Evolutionary conservation across 2,113 vertebrate genomes (phyloP).

Genomic region (Centropus unirufus): DNA sequence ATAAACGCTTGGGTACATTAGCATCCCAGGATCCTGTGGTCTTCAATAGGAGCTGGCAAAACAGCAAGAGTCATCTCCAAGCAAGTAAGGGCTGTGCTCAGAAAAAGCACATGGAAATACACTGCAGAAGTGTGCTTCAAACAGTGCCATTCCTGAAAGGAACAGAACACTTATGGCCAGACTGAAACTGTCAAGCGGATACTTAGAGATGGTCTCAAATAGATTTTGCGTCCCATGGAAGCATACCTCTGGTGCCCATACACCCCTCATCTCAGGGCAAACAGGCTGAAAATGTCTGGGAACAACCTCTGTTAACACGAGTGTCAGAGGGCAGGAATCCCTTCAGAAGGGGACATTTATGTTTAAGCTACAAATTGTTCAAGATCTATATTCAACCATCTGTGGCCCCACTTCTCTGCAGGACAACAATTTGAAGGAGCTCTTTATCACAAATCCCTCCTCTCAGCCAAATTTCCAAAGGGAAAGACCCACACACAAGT

Average conservation of each 20-base stretch:
- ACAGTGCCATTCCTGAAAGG: not conserved
- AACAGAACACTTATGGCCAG: not conserved
- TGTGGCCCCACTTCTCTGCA: rapidly evolving
- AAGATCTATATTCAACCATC: not conserved
- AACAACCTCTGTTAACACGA: not conserved
- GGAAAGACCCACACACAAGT: not conserved
- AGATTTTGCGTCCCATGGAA: not conserved
- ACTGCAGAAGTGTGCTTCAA: not conserved
- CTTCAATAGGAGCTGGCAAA: not conserved
- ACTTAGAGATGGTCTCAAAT: not conserved
- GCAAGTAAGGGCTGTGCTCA: not conserved
- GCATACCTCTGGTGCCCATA: not conserved
- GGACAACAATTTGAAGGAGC: rapidly evolving
- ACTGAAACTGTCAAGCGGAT: not conserved
- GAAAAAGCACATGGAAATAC: not conserved
- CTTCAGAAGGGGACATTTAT: not conserved
- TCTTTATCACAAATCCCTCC: not conserved
- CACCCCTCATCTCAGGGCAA: not conserved
- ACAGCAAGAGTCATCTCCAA: not conserved
- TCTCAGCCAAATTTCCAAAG: not conserved
- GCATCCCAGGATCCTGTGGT: not conserved
- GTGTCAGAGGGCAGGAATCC: not conserved
- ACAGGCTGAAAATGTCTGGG: not conserved
- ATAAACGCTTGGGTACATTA: not conserved
- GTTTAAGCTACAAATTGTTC: not conserved